phyloP scores from a whole-genome alignment of 2,888 invertebrate genomes.

The Synanthedon tipuliformis region DNA sequence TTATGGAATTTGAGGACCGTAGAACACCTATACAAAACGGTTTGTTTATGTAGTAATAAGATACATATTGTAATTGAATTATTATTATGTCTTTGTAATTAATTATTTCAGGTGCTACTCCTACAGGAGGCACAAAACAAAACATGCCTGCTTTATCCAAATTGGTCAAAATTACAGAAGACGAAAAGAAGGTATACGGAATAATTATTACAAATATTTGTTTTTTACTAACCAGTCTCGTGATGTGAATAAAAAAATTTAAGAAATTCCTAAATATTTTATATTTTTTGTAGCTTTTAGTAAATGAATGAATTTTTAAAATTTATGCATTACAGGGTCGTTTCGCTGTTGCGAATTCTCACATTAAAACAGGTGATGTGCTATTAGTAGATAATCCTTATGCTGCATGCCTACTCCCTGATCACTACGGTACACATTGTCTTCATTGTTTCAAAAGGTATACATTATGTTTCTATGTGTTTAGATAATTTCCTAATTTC shows the following conservation, averaged over 20 bases:
- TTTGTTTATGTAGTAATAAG: no score
- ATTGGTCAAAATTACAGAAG: slow-evolving; percentile 70
- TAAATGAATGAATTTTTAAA: no score
- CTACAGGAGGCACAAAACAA: slow-evolving; percentile 65
- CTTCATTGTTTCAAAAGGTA: slow-evolving; percentile 83
- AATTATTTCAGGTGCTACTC: slow-evolving; percentile 23
- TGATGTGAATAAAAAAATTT: no score
- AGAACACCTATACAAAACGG: no score
- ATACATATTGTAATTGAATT: no score
- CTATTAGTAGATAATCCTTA: slow-evolving; percentile 79
- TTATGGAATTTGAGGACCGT: no score
- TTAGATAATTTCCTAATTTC: no score
- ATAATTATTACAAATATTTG: background rate
- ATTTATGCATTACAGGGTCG: slow-evolving; percentile 65
- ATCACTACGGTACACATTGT: slow-evolving; percentile 82
- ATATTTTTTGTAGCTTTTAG: no score
- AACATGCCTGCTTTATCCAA: slow-evolving; percentile 71
- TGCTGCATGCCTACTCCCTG: slow-evolving; percentile 78
- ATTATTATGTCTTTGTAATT: no score
- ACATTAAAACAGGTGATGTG: slow-evolving; percentile 77
- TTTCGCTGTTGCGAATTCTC: slow-evolving; percentile 74
- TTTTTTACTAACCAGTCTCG: no score
- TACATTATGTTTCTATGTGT: background rate
- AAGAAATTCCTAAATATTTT: no score
- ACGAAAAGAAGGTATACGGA: slow-evolving; percentile 54